Evolutionary conservation across 92 coral and sea anemone species (phyloP).

Genomic region (Anthopleura xanthogrammica): DNA sequence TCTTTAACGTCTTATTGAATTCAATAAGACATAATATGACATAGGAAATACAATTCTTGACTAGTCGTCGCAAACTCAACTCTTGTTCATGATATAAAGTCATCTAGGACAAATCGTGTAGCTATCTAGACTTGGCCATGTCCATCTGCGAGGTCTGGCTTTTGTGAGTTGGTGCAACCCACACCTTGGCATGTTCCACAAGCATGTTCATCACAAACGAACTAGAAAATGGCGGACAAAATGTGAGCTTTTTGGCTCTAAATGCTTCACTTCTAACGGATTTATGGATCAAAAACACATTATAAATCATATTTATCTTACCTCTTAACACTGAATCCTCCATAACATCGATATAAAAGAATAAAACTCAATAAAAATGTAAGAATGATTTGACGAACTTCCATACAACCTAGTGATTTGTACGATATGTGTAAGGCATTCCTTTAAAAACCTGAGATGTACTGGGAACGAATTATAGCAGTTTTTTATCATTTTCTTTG

Average conservation of each 20-base stretch:
- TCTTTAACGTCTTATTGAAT: no score
- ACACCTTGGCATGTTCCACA: no score
- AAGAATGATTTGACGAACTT: constrained; percentile 6
- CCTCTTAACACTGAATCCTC: constrained; percentile 16
- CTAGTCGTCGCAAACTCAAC: no score
- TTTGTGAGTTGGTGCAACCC: no score
- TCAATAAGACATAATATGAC: no score
- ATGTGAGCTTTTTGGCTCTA: constrained; percentile 5
- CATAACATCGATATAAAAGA: constrained; percentile 11
- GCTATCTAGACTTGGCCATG: no score
- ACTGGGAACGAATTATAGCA: constrained; percentile 11
- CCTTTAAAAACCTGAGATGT: constrained; percentile 5
- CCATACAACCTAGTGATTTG: constrained; percentile 12
- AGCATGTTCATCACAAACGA: no score
- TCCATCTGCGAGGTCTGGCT: no score
- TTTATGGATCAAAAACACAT: constrained; percentile 14
- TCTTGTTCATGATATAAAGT: no score
- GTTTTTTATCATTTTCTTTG: neutral
- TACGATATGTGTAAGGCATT: no score
- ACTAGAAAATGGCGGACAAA: constrained; percentile 3
- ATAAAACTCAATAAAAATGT: constrained; percentile 12
- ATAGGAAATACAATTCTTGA: no score
- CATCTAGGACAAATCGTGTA: no score
- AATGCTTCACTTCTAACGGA: neutral
- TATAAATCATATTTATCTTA: constrained; percentile 1